These are phyloP conservation scores for Chymomyza caudatula DNA, from an alignment of 2,888 invertebrate genomes.

Conservation along the genomic window DNA sequence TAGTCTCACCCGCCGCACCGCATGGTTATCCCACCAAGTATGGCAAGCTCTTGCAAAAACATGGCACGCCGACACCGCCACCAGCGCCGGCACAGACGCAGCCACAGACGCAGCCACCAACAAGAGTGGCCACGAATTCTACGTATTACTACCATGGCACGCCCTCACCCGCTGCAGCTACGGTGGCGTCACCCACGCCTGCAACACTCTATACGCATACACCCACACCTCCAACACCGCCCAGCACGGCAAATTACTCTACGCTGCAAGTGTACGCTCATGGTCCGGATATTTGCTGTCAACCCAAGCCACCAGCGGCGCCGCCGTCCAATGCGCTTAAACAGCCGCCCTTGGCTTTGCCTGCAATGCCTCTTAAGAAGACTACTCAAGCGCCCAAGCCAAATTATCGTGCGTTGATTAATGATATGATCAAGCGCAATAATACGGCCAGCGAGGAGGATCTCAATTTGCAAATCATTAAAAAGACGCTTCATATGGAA, in stretches of 20 bases:
- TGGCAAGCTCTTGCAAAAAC: constrained; percentile 56
- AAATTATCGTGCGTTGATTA: constrained; percentile 75
- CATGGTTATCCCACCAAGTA: constrained; percentile 66
- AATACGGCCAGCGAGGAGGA: constrained; percentile 75
- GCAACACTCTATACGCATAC: constrained; percentile 34
- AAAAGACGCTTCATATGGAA: constrained; percentile 75
- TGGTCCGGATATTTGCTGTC: constrained; percentile 61
- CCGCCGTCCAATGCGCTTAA: constrained; percentile 1
- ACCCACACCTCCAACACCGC: constrained; percentile 21
- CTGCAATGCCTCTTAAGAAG: constrained; percentile 38
- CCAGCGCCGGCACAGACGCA: constrained; percentile 3
- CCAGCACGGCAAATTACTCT: constrained; percentile 41
- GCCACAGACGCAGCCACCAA: constrained; percentile 1
- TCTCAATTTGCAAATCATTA: constrained; percentile 76
- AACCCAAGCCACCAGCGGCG: constrained; percentile 11
- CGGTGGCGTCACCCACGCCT: constrained; percentile 44
- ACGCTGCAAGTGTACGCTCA: constrained; percentile 57
- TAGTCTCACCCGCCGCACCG: constrained; percentile 35
- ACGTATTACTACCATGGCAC: constrained; percentile 54
- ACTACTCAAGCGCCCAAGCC: constrained; percentile 58
- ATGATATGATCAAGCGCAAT: constrained; percentile 71
- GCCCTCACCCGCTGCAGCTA: constrained; percentile 60
- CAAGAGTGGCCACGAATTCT: constrained; percentile 17
- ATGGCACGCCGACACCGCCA: constrained; percentile 18
- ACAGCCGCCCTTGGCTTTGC: constrained; percentile 4